Conservation (phyloP, 1,140 invertebrate genomes). For the Danaus plexippus region DNA sequence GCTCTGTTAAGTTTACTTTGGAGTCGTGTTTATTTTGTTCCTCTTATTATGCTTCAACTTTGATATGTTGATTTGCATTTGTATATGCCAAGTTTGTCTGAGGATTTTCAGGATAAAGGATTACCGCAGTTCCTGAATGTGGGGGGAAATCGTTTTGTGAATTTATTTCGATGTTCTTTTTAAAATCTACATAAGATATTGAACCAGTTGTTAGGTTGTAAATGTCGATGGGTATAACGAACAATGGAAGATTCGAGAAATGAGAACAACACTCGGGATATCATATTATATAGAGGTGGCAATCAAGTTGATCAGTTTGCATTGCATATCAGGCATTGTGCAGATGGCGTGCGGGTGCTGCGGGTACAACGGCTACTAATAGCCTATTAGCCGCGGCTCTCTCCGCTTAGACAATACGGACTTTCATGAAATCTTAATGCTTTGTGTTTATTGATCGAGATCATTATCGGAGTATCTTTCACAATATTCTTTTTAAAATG, state of each 20-base stretch:
- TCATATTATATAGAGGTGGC: background rate
- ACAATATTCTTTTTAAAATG: too few relatives aligned
- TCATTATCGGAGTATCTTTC: background rate
- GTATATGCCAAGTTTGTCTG: too few relatives aligned
- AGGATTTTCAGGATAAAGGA: too few relatives aligned
- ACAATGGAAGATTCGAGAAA: too few relatives aligned
- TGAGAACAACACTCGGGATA: too few relatives aligned
- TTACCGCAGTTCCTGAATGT: too few relatives aligned
- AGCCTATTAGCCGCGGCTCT: constrained; percentile 5
- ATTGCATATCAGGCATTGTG: constrained; percentile 9
- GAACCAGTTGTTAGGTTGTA: too few relatives aligned
- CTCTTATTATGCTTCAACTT: background rate
- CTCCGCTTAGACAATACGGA: constrained; percentile 1
- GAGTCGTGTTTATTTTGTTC: constrained; percentile 9
- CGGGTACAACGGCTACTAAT: constrained; percentile 1
- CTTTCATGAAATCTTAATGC: constrained; percentile 7
- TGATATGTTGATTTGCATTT: too few relatives aligned
- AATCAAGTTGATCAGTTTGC: constrained; percentile 18
- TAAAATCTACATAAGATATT: too few relatives aligned
- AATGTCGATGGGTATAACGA: too few relatives aligned
- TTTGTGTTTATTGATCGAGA: constrained; percentile 5
- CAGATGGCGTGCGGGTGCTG: constrained; percentile 5
- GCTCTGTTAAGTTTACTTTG: constrained; percentile 6
- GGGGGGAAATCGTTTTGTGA: too few relatives aligned
- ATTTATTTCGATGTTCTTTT: too few relatives aligned